phyloP scores from a whole-genome alignment of 2,888 invertebrate genomes.

The Xylota segnis region DNA sequence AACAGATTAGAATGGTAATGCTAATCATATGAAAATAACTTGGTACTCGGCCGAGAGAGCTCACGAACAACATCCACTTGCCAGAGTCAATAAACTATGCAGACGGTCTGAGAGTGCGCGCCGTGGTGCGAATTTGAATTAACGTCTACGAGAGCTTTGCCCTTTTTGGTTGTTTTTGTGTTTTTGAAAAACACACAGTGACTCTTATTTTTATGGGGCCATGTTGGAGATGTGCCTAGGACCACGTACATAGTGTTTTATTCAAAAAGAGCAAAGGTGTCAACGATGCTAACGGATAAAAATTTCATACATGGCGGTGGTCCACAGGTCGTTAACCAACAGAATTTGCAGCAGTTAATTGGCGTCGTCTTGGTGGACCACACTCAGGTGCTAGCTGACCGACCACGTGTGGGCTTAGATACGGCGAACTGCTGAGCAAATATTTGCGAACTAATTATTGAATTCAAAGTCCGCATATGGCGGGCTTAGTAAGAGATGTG shows the following conservation, averaged over 20 bases:
- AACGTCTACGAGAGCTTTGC: conserved; percentile 59
- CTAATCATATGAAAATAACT: conserved; percentile 68
- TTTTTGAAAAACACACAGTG: conserved; percentile 36
- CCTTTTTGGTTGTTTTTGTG: conserved; percentile 53
- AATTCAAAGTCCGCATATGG: neutral
- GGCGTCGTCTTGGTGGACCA: neutral
- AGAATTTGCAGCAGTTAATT: conserved; percentile 16
- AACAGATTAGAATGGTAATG: conserved; percentile 71
- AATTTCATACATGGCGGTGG: conserved; percentile 37
- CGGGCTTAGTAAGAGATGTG: neutral
- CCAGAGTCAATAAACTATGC: conserved; percentile 48
- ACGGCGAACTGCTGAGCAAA: conserved; percentile 15
- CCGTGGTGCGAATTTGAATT: conserved; percentile 37
- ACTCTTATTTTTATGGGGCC: conserved; percentile 22
- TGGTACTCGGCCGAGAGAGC: conserved; percentile 36
- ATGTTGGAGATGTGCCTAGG: conserved; percentile 38
- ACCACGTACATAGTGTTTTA: neutral
- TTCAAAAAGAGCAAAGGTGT: conserved; percentile 57
- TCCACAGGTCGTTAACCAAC: conserved; percentile 51
- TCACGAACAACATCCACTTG: conserved; percentile 48
- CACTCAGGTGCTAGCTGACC: neutral
- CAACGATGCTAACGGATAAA: conserved; percentile 31
- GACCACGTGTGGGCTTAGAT: neutral
- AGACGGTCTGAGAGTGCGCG: conserved; percentile 7
- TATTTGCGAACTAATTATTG: neutral